Conservation (phyloP, 1,140 invertebrate species). For the Macrosteles quadrilineatus region DNA sequence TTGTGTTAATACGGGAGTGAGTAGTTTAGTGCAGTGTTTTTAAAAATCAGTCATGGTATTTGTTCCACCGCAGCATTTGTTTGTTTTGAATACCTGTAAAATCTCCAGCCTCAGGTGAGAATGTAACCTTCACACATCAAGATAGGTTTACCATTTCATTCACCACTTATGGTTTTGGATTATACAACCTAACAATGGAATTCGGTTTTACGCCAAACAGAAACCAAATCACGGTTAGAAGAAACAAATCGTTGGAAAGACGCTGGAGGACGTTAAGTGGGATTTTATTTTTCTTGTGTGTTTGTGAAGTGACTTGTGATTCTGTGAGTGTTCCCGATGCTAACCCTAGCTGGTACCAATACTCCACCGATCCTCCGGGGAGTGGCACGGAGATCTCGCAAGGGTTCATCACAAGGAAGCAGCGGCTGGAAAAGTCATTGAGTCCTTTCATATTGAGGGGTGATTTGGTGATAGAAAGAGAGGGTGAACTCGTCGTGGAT, state of each 20-base stretch:
- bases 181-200: too few relatives aligned
- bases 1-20: too few relatives aligned
- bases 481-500: slow-evolving; percentile 76
- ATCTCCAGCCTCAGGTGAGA: too few relatives aligned
- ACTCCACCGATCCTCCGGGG: not conserved
- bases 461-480: slow-evolving; percentile 75
- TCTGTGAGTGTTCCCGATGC: not conserved
- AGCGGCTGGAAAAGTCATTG: slow-evolving; percentile 54
- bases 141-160: too few relatives aligned
- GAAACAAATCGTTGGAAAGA: slow-evolving; percentile 25
- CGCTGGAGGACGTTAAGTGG: slow-evolving; percentile 33
- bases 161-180: too few relatives aligned
- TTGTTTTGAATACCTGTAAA: too few relatives aligned
- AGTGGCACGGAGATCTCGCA: slow-evolving; percentile 59
- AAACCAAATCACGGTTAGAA: slow-evolving; percentile 1
- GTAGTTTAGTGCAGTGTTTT: too few relatives aligned
- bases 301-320: slow-evolving; percentile 24
- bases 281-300: not conserved
- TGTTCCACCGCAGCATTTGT: too few relatives aligned
- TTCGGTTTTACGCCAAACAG: too few relatives aligned
- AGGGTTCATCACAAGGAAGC: slow-evolving; percentile 58
- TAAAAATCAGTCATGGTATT: too few relatives aligned
- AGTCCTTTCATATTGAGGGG: slow-evolving; percentile 78
- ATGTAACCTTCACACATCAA: too few relatives aligned
- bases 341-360: slow-evolving; percentile 1